Base-by-base conservation (phyloP, 2,797 vertebrate species). In the Anguilla marmorata region DNA sequence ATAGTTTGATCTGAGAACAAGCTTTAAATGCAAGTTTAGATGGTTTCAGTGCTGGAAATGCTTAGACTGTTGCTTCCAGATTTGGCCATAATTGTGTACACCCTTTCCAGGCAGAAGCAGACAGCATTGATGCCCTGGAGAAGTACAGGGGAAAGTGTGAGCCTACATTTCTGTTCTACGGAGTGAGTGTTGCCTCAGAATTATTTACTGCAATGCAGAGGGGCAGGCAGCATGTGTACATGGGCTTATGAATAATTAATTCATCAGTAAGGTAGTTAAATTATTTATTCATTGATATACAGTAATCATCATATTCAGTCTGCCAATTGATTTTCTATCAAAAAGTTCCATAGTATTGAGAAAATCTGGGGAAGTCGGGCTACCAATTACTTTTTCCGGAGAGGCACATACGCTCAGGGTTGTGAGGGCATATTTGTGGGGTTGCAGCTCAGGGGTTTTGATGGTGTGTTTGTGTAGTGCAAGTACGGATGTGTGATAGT, bases 81-180 rank as follows among this genome's bases (percentile, higher is more conserved):
- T 90, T 60, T 66, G 37, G 76, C 37, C 88, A 24, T 89, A 52
- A 86, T 7, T 91, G 37, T 88, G 69, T 89, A 24, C 84, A 63
- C 84, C 89, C 14, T 72, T 87, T 91, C 72, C 91, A 99, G 98
- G 98, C 98, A 37, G 98, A 99, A 91, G 97, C 95, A 85, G 98
- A 99, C 89, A 95, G 94, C 88, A 95, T 98, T 54, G 97, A 98
- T 87, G 94, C 95, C 89, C 93, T 99, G 74, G 96, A 97, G 91
- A 95, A 93, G 88, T 98, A 99, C 93, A 94, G 96, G 90, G 98
- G 98, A 41, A 98, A 95, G 90, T 99, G 98, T 85, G 95, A 98
- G 92, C 99, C 98, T 11, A 96, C 97, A 72, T 99, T 99, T 90
- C 96, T 99, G 87, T 97, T 99, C 90, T 98, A 96, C 88, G 96